Conservation (phyloP, 1,140 invertebrate genomes). For the Camponotus pennsylvanicus region DNA sequence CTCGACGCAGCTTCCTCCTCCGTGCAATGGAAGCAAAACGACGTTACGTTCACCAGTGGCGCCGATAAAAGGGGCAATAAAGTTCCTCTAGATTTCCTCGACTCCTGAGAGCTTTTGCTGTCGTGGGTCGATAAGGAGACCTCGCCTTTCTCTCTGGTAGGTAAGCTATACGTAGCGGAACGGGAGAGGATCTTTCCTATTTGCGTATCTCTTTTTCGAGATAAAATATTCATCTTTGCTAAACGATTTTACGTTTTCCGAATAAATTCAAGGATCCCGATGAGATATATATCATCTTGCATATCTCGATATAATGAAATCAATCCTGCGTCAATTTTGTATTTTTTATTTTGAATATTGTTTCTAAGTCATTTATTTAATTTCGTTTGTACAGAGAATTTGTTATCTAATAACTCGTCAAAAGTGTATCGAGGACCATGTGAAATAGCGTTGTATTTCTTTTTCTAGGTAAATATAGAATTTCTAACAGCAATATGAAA, state of each 20-base stretch:
- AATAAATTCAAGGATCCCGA: background rate
- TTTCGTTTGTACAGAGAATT: background rate
- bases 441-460: background rate
- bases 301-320: background rate
- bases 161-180: constrained; percentile 7
- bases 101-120: constrained; percentile 37
- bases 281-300: background rate
- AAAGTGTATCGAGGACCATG: background rate
- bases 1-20: constrained; percentile 32
- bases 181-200: background rate
- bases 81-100: constrained; percentile 37
- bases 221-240: background rate
- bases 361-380: background rate
- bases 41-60: constrained; percentile 64
- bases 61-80: constrained; percentile 66
- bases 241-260: background rate
- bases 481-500: background rate
- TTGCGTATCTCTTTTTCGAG: background rate
- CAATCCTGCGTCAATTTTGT: background rate
- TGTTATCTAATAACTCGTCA: background rate
- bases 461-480: background rate
- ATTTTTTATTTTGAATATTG: background rate
- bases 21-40: constrained; percentile 59
- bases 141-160: constrained; percentile 60
- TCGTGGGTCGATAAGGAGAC: constrained; percentile 67